Percentiles rank a stretch among this genome's conserved stretches.
Conservation (phyloP, 1,140 invertebrate genomes). For the Neotoxoptera formosana region DNA sequence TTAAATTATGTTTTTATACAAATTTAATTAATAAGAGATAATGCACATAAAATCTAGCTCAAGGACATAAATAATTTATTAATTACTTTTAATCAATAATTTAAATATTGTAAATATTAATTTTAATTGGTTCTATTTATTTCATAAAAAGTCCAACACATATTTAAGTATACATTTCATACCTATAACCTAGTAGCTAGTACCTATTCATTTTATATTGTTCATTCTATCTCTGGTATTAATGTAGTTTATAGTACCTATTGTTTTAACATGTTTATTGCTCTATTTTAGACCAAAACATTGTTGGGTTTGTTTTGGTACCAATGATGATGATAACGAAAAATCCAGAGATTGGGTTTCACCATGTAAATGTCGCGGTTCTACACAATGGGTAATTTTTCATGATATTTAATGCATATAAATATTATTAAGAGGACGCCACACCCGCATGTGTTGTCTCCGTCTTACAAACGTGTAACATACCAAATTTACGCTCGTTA, state of each 20-base stretch:
- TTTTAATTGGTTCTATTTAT: background rate
- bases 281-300: slow-evolving; percentile 65
- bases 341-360: slow-evolving; percentile 84
- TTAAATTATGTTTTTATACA: background rate
- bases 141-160: background rate
- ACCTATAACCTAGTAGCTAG: too few species aligned
- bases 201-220: background rate
- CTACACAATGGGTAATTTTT: slow-evolving; percentile 85
- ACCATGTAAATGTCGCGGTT: slow-evolving; percentile 93
- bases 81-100: too few species aligned
- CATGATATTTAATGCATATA: background rate
- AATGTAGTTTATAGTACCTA: background rate
- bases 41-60: background rate
- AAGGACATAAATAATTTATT: background rate
- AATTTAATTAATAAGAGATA: background rate
- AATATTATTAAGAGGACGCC: too few species aligned
- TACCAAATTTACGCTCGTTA: too few species aligned
- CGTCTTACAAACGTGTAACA: too few species aligned
- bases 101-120: background rate
- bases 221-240: slow-evolving; percentile 2
- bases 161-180: background rate
- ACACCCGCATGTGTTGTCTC: too few species aligned
- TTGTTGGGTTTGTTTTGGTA: slow-evolving; percentile 98
- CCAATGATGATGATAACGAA: slow-evolving; percentile 85
- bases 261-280: background rate